Conservation (phyloP, 2,797 vertebrate species). For the Morus bassanus region DNA sequence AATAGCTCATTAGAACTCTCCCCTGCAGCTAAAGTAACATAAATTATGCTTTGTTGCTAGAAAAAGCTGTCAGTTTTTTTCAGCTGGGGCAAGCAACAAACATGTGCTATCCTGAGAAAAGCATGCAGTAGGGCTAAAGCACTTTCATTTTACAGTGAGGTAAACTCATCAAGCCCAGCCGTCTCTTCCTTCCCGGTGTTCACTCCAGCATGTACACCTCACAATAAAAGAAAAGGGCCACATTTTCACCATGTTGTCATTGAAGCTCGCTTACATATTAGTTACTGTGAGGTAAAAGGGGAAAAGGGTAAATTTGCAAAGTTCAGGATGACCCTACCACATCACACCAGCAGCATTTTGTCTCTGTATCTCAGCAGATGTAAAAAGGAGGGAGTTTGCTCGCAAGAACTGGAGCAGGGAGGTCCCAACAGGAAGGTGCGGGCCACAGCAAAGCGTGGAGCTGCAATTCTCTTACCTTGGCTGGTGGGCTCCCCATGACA, state of each 20-base stretch:
- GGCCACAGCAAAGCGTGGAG: fast-evolving
- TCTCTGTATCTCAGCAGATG: background rate
- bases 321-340: background rate
- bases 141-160: background rate
- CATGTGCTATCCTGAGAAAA: background rate
- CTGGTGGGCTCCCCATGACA: slow-evolving; percentile 48
- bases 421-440: background rate
- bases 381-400: background rate
- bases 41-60: background rate
- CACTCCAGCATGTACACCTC: background rate
- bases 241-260: fast-evolving
- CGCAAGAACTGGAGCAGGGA: fast-evolving
- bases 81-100: background rate
- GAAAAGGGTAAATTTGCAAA: fast-evolving
- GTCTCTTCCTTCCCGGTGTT: background rate
- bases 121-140: background rate
- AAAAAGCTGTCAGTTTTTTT: background rate
- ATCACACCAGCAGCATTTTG: background rate
- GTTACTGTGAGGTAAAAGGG: background rate
- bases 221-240: fast-evolving
- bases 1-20: background rate
- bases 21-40: slow-evolving; percentile 6
- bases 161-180: background rate
- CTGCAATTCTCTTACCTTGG: slow-evolving; percentile 49
- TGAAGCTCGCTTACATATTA: fast-evolving